Conservation (phyloP, 2,797 vertebrate genomes). For the Pelochelys cantorii region DNA sequence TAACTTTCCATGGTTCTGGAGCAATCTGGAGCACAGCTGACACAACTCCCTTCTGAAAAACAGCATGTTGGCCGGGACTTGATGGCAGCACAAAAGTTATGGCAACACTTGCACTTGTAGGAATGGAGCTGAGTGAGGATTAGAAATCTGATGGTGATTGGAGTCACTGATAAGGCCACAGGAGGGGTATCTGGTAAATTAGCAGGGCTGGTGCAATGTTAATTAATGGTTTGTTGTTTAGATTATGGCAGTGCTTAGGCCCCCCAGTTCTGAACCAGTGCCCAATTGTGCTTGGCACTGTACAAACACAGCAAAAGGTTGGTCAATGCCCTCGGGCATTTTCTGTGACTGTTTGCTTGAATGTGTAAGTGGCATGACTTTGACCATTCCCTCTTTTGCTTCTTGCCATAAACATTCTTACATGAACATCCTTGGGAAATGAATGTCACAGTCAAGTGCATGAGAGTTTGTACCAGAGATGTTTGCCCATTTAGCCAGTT, state of each 20-base stretch:
- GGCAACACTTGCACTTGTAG: neutral
- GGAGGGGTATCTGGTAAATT: neutral
- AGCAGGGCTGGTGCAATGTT: neutral
- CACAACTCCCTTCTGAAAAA: neutral
- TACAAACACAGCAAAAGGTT: neutral
- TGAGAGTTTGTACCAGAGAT: constrained; percentile 26
- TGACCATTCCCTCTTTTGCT: constrained; percentile 28
- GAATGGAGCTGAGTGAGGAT: neutral
- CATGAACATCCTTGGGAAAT: constrained; percentile 27
- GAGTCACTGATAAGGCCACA: neutral
- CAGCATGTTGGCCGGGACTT: neutral
- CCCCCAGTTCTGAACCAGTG: neutral
- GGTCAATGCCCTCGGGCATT: constrained; percentile 5
- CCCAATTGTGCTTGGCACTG: neutral
- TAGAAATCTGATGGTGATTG: neutral
- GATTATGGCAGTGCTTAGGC: neutral
- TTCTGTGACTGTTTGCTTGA: constrained; percentile 27
- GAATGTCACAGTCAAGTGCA: neutral
- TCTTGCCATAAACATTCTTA: constrained; percentile 40
- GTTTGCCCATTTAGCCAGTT: constrained; percentile 49
- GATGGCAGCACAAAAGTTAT: rapidly evolving
- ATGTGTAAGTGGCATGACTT: neutral
- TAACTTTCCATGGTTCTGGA: neutral
- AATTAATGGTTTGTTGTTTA: neutral
- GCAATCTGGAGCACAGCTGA: neutral